Evolutionary conservation across 2,797 vertebrate genomes (phyloP), one percentile per base, ranked within the genome.

Genomic region (Pelodytes ibericus): DNA sequence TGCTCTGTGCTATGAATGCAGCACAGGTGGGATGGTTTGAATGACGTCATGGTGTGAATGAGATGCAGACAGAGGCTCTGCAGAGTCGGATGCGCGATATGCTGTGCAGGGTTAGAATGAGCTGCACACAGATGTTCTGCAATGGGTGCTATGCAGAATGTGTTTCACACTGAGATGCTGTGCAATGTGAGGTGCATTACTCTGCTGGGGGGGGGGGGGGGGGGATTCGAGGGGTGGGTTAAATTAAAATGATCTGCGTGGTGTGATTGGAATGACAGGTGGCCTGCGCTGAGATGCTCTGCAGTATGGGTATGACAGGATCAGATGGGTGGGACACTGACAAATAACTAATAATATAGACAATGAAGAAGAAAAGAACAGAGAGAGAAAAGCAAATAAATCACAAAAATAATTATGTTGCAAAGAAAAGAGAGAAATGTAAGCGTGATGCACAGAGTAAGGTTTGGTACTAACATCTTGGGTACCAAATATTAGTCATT

Each of bases 231-330:
- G 5, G 41, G 3, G 13, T 8, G 20, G 20, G 22, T 24, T 53
- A 1, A 13, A 20, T 53, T 53, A 20, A 53, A 53, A 53, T 53
- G n/a, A 24, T 53, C 16, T 22, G 49, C 49, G 7, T 16, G 1
- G 7, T 44, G 26, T 3, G 13, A 11, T 27, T 26, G 27, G 18
- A 27, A 60, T 58, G 56, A n/a, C 56, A 15, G 56, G 25, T 58
- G 51, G 24, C n/a, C 15, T 58, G 56, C 2, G 27, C 58, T 60
- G 58, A 60, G 27, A 30, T 60, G 58, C 29, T 58, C 25, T 58
- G 56, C 56, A 11, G 11, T 5, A 11, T 36, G 33, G 11, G 33
- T 36, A 36, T n/a, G n/a, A n/a, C n/a, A n/a, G n/a, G n/a, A n/a
- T n/a, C n/a, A n/a, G n/a, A n/a, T n/a, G n/a, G n/a, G n/a, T n/a